Evolutionary conservation across 2,113 vertebrate genomes (phyloP), one percentile per base, ranked within the genome.

Genomic region (Pygoscelis adeliae): DNA sequence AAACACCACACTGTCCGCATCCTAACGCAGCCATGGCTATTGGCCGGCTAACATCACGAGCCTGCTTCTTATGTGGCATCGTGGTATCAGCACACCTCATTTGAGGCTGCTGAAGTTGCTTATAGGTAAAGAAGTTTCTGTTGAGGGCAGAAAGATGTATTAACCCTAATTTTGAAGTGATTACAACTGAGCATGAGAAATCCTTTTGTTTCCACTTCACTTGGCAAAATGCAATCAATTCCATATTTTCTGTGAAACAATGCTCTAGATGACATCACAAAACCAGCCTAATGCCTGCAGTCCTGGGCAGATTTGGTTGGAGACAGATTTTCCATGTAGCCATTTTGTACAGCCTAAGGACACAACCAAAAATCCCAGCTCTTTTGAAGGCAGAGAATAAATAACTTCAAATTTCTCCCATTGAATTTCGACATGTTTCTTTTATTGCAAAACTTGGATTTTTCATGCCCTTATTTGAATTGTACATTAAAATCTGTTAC

Each of bases 381-480:
- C 80, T 93, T 93, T 95, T 85, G 95, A 94, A 92, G 73, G 38
- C 65, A 81, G 59, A 71, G 84, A 90, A 77, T 89, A 86, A 88
- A 91, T 71, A 84, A 86, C 83, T 95, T 97, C 83, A 65, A 66
- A 82, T 95, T 91, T 79, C 55, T 94, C 77, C 86, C 87, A 82
- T 59, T 62, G 84, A 94, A 77, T 92, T 72, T 95, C 2, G 25
- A 73, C 88, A 72, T 95, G 90, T 92, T 96, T 96, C 86, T 95
- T 97, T 96, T 63, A 83, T 85, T 90, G 85, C 70, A 85, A 93
- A 95, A 91, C 82, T 95, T 93, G 83, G 92, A 92, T 95, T 93
- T 96, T 96, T 84, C 83, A 89, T 96, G 94, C 94, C 94, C 93
- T 97, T 93, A 92, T 97, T 97, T 97, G 94, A 97, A 96, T 97